These are phyloP conservation scores for Scaptomyza graminum DNA, from an alignment of 1,140 invertebrate genomes.

Conservation along the genomic window DNA sequence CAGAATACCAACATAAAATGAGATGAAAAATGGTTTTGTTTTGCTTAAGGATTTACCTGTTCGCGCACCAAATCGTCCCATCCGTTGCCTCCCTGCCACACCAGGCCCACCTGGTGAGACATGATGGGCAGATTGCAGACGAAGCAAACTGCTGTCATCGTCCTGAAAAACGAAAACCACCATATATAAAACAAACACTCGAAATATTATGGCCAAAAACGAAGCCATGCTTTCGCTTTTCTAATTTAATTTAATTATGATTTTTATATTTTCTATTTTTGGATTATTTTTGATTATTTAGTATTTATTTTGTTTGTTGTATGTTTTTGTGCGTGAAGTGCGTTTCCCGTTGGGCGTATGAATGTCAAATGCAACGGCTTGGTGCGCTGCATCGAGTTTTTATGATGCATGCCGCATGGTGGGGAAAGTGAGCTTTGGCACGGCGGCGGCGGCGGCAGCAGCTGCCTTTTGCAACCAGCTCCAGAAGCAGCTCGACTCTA, in stretches of 20 bases:
- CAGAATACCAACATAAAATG: no score
- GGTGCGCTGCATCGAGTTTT: not conserved
- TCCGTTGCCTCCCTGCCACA: constrained; percentile 96
- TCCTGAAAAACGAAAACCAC: constrained; percentile 86
- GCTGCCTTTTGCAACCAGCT: no score
- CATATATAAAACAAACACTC: not conserved
- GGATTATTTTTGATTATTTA: not conserved
- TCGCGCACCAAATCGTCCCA: constrained; percentile 95
- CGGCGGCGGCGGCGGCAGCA: no score
- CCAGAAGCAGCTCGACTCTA: not conserved
- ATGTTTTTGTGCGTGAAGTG: not conserved
- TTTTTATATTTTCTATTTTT: not conserved
- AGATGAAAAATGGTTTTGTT: no score
- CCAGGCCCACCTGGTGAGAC: constrained; percentile 95
- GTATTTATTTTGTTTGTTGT: not conserved
- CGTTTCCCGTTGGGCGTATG: not conserved
- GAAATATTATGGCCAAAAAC: not conserved
- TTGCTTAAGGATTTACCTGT: no score
- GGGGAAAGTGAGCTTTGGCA: not conserved
- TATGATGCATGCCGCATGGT: not conserved
- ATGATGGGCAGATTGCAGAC: constrained; percentile 97
- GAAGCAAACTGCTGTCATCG: constrained; percentile 96
- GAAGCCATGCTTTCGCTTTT: not conserved
- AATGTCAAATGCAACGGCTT: not conserved
- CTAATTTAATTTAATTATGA: no score